A percentile compares a stretch with the other conserved stretches of the same genome.
Evolutionary conservation across 1,140 invertebrate genomes (phyloP).

Genomic region (Pararge aegeria): DNA sequence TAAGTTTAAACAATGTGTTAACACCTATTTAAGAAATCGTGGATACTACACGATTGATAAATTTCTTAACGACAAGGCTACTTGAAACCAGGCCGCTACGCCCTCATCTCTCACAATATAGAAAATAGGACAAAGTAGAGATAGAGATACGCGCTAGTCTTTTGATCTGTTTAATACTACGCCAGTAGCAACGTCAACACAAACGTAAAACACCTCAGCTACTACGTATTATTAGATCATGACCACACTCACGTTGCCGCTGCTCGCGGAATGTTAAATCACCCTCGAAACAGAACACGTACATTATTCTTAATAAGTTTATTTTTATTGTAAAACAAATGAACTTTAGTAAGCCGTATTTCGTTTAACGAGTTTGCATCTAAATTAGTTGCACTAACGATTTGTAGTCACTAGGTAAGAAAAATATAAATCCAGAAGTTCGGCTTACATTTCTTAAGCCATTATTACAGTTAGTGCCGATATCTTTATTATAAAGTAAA

Average conservation of each 20-base stretch:
- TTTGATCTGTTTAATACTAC: no score
- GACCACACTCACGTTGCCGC: conserved; percentile 24
- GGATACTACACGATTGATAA: no score
- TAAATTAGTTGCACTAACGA: conserved; percentile 6
- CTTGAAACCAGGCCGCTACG: no score
- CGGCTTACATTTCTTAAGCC: no score
- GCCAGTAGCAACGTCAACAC: conserved; percentile 13
- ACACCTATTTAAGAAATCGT: no score
- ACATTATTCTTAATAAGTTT: conserved; percentile 26
- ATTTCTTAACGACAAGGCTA: no score
- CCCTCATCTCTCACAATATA: no score
- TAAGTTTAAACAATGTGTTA: no score
- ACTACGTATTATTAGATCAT: conserved; percentile 29
- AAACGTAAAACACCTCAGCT: conserved; percentile 25
- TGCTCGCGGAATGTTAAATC: conserved; percentile 20
- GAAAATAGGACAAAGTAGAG: no score
- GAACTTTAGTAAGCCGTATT: conserved; percentile 20
- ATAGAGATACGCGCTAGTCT: no score
- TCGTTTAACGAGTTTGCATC: conserved; percentile 12
- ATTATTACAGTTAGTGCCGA: neutral
- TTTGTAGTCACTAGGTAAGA: neutral
- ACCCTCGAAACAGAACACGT: conserved; percentile 20
- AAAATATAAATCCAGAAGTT: neutral
- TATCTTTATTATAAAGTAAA: neutral
- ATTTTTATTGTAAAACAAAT: conserved; percentile 25